A percentile compares a stretch with the other conserved stretches of the same genome.
Conservation (phyloP, 2,888 invertebrate species). For the Magallana nippona region DNA sequence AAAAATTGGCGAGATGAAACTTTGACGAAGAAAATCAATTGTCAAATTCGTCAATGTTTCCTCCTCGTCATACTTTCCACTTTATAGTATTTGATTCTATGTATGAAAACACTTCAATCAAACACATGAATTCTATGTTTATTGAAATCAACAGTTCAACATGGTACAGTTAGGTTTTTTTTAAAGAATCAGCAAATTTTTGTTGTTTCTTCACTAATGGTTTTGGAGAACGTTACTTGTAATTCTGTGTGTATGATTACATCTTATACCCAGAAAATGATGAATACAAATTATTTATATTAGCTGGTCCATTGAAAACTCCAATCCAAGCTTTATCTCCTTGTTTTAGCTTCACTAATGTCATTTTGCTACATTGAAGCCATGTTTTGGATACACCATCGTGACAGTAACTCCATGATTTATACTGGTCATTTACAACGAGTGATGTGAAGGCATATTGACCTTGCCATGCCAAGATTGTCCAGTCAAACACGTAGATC, state of each 20-base stretch:
- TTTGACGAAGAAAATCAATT: too few species aligned
- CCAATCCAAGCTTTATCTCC: neutral
- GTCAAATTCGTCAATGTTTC: too few species aligned
- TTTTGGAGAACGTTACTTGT: neutral
- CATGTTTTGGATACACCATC: neutral
- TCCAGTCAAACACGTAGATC: slow-evolving; percentile 7
- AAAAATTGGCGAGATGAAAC: too few species aligned
- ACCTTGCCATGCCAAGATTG: neutral
- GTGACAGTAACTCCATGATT: neutral
- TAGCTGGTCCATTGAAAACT: neutral
- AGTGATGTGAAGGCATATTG: neutral
- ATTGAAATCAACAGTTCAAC: too few species aligned
- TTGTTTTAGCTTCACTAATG: neutral
- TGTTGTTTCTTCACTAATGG: too few species aligned
- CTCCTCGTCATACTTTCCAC: too few species aligned
- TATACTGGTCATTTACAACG: neutral
- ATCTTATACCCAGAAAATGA: neutral
- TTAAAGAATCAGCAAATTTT: too few species aligned
- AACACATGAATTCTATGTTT: too few species aligned
- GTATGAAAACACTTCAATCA: too few species aligned
- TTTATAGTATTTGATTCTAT: too few species aligned
- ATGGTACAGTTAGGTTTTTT: too few species aligned
- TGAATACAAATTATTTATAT: neutral
- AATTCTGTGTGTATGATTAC: neutral
- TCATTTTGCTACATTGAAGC: slow-evolving; percentile 1